Percentiles rank a stretch among this genome's conserved stretches.
phyloP scores from a whole-genome alignment of 2,797 vertebrate species.

The Cossypha polioptera region DNA sequence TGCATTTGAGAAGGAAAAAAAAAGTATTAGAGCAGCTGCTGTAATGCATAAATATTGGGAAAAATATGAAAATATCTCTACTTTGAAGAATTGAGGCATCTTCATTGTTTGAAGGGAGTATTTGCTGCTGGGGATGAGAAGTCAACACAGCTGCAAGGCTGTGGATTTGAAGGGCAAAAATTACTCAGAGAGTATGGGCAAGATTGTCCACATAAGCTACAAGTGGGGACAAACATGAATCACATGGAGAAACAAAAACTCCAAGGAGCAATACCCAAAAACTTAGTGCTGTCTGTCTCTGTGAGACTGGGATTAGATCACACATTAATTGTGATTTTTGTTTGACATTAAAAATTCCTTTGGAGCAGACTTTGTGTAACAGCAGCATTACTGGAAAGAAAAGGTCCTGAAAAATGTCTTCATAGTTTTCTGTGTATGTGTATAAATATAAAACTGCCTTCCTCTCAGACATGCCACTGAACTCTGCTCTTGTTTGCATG shows the following conservation, averaged over 20 bases:
- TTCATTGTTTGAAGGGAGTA: neutral
- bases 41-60: neutral
- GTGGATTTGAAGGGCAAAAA: neutral
- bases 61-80: neutral
- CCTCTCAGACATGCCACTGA: slow-evolving; percentile 45
- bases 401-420: slow-evolving; percentile 47
- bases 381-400: slow-evolving; percentile 13
- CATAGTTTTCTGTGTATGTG: neutral
- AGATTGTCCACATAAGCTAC: neutral
- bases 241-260: neutral
- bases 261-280: neutral
- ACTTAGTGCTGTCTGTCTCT: neutral
- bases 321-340: neutral
- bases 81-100: neutral
- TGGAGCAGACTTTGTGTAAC: neutral
- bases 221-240: neutral
- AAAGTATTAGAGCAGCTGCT: neutral
- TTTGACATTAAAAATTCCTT: slow-evolving; percentile 17
- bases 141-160: neutral
- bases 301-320: neutral
- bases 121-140: neutral
- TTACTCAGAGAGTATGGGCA: neutral
- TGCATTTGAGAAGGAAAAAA: neutral
- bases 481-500: slow-evolving; percentile 53
- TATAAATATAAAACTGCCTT: slow-evolving; percentile 52